Percentiles rank a stretch among this genome's conserved stretches.
These are phyloP conservation scores for Taphrorychus bicolor DNA, from an alignment of 2,888 invertebrate species.

Conservation along the genomic window DNA sequence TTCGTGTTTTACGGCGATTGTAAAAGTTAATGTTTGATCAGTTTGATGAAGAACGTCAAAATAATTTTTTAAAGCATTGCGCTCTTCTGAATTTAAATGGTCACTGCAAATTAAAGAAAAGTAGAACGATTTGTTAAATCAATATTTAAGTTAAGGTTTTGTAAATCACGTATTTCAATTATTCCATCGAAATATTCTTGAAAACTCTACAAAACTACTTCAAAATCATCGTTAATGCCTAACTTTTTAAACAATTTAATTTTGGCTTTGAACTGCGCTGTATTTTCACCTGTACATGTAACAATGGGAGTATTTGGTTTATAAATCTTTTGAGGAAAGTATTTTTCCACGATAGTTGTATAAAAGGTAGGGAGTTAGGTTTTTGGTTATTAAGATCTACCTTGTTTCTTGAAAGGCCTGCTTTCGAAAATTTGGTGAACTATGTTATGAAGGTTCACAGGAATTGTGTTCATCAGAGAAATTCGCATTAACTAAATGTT, in stretches of 20 bases:
- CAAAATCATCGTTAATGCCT: neutral
- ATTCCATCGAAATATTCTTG: conserved; percentile 35
- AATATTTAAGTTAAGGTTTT: conserved; percentile 15
- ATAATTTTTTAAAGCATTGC: too few species aligned
- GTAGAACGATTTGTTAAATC: neutral
- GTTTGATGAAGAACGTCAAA: too few species aligned
- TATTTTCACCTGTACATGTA: conserved; percentile 1
- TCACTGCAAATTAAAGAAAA: too few species aligned
- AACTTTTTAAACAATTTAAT: conserved; percentile 25
- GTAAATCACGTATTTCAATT: conserved; percentile 28
- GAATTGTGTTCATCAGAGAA: neutral
- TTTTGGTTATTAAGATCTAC: conserved; percentile 15
- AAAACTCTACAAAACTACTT: conserved; percentile 22
- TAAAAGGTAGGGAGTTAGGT: conserved; percentile 19
- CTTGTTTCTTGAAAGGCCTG: neutral
- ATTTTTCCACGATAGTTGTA: conserved; percentile 22
- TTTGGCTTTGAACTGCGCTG: conserved; percentile 6
- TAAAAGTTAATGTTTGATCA: too few species aligned
- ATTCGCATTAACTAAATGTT: neutral
- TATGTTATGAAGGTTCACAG: neutral
- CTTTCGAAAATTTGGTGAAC: neutral
- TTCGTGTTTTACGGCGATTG: conserved; percentile 6
- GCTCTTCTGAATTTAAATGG: too few species aligned
- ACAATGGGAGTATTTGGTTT: conserved; percentile 2
- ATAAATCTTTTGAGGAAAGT: conserved; percentile 18